Conservation (phyloP, 1,140 invertebrate species). For the Drosophila pseudoobscura region DNA sequence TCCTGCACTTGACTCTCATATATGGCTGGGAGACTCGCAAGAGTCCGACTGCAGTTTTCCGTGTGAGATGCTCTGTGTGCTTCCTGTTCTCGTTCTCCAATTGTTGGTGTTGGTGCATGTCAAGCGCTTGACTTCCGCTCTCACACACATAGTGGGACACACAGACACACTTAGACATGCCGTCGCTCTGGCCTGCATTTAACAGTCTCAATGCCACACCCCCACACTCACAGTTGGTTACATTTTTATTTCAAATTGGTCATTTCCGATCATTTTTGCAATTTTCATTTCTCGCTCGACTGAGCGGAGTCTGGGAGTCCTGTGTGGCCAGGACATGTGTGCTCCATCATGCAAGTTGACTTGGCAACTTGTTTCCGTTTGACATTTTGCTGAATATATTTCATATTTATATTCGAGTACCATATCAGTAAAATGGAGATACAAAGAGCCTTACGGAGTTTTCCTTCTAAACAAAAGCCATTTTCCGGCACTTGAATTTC, state of each 20-base stretch:
- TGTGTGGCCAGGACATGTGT: constrained; percentile 51
- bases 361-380: constrained; percentile 69
- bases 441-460: constrained; percentile 2
- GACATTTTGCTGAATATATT: constrained; percentile 55
- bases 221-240: constrained; percentile 31
- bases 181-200: no score
- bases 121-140: constrained; percentile 56
- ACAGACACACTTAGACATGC: no score
- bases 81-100: constrained; percentile 22
- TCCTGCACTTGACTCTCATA: constrained; percentile 61
- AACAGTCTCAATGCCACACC: no score
- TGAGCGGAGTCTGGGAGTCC: constrained; percentile 17
- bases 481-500: constrained; percentile 71
- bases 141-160: constrained; percentile 2
- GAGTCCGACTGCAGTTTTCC: constrained; percentile 41
- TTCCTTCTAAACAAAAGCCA: constrained; percentile 69
- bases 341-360: constrained; percentile 68
- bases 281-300: constrained; percentile 75
- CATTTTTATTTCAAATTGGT: constrained; percentile 79
- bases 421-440: not conserved
- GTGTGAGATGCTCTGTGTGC: constrained; percentile 21
- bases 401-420: constrained; percentile 47
- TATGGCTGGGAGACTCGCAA: constrained; percentile 26
- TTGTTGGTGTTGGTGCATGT: constrained; percentile 54
- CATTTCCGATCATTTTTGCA: constrained; percentile 76